Conservation (phyloP, 2,797 vertebrate genomes). For the Ctenopoma kingsleyae region DNA sequence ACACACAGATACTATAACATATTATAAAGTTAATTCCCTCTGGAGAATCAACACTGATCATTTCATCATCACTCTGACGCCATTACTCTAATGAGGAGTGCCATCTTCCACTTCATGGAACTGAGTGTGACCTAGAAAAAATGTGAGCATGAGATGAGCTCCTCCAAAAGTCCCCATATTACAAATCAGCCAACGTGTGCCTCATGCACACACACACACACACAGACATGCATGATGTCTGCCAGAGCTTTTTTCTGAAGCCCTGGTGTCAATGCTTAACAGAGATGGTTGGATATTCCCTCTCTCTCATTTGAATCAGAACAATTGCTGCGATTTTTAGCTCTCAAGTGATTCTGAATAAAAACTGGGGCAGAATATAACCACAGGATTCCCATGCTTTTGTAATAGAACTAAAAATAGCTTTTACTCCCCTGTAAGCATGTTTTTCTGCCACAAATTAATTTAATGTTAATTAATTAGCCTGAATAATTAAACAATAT, state of each 20-base stretch:
- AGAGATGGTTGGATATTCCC: conserved; percentile 46
- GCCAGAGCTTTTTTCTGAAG: conserved; percentile 39
- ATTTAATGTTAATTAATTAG: conserved; percentile 6
- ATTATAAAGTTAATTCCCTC: neutral
- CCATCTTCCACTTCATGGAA: conserved; percentile 28
- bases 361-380: conserved; percentile 61
- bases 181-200: conserved; percentile 30
- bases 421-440: neutral
- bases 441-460: conserved; percentile 9
- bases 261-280: conserved; percentile 40
- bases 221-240: conserved; percentile 22
- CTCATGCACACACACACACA: conserved; percentile 5
- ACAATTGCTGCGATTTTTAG: conserved; percentile 55
- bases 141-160: conserved; percentile 23
- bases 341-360: conserved; percentile 59
- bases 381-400: conserved; percentile 35
- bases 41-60: conserved; percentile 4
- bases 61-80: conserved; percentile 8
- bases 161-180: conserved; percentile 33
- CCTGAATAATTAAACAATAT: neutral
- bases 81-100: conserved; percentile 22
- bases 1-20: neutral
- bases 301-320: conserved; percentile 58
- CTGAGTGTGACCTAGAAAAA: conserved; percentile 54
- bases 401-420: conserved; percentile 47